A percentile compares a stretch with the other conserved stretches of the same genome.
These are phyloP conservation scores for Hyperoplus immaculatus DNA, from an alignment of 2,797 vertebrate genomes.

Conservation along the genomic window DNA sequence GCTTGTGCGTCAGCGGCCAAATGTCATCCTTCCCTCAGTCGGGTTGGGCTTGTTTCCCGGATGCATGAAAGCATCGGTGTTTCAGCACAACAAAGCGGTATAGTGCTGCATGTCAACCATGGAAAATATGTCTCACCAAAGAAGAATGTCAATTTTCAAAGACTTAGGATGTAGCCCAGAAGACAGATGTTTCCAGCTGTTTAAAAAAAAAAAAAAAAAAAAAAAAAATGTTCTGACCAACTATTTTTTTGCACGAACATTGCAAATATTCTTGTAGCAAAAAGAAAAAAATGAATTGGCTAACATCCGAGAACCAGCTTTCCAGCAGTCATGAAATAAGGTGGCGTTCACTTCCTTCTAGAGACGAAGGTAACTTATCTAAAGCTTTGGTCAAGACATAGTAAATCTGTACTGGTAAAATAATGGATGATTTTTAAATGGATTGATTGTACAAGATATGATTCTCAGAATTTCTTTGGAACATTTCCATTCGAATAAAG, in stretches of 20 bases:
- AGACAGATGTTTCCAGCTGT: constrained; percentile 64
- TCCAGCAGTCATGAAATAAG: constrained; percentile 15
- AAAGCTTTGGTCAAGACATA: constrained; percentile 27
- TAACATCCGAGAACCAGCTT: constrained; percentile 8
- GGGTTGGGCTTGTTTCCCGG: not conserved
- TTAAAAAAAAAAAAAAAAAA: constrained; percentile 38
- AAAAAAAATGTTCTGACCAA: constrained; percentile 12
- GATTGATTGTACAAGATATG: constrained; percentile 37
- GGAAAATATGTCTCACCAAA: constrained; percentile 67
- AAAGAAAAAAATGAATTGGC: not conserved
- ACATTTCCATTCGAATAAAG: constrained; percentile 62
- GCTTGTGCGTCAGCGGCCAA: constrained; percentile 44
- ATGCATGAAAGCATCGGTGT: constrained; percentile 47
- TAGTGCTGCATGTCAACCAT: constrained; percentile 36
- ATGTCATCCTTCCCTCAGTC: constrained; percentile 38
- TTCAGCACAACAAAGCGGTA: constrained; percentile 31
- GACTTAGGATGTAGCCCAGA: constrained; percentile 36
- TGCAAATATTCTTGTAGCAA: constrained; percentile 22
- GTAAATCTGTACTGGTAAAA: constrained; percentile 13
- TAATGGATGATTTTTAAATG: constrained; percentile 22
- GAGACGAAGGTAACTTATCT: constrained; percentile 5
- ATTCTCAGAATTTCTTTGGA: constrained; percentile 51
- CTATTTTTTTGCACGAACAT: constrained; percentile 4
- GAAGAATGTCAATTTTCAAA: constrained; percentile 64
- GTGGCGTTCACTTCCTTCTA: constrained; percentile 6